phyloP scores from a whole-genome alignment of 2,888 invertebrate species.

The Scelioninae gen. 1 region DNA sequence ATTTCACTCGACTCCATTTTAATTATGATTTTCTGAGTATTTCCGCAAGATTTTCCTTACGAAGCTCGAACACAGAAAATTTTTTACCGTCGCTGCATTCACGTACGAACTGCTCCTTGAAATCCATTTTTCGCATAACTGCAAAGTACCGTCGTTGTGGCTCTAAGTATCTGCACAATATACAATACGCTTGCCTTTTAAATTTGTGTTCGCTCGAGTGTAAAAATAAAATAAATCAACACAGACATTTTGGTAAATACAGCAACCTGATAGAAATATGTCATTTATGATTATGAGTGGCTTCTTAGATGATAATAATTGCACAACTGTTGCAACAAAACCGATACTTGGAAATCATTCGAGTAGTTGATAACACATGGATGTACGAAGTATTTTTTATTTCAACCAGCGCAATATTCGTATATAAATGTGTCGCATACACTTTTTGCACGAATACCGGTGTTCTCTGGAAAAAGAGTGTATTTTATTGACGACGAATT shows the following conservation, averaged over 20 bases:
- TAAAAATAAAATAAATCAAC: conserved; percentile 58
- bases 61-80: conserved; percentile 28
- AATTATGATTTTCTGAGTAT: conserved; percentile 24
- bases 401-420: not conserved
- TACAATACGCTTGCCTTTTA: conserved; percentile 56
- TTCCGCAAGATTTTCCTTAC: conserved; percentile 1
- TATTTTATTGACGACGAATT: conserved; percentile 5
- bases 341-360: no score
- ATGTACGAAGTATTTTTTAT: conserved; percentile 13
- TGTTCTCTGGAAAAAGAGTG: not conserved
- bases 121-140: conserved; percentile 52
- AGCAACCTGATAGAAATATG: conserved; percentile 25
- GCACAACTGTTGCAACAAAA: no score
- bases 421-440: not conserved
- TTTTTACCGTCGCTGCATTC: conserved; percentile 27
- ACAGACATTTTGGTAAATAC: conserved; percentile 44
- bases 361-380: no score
- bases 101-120: conserved; percentile 45
- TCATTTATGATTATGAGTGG: conserved; percentile 24
- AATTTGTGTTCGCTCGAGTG: conserved; percentile 47
- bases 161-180: conserved; percentile 49
- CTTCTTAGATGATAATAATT: conserved; percentile 24
- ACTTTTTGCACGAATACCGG: no score
- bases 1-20: not conserved
- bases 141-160: conserved; percentile 30